Percentiles rank a stretch among this genome's conserved stretches.
These are phyloP conservation scores for Tuta absoluta DNA, from an alignment of 2,888 invertebrate genomes.

Conservation along the genomic window DNA sequence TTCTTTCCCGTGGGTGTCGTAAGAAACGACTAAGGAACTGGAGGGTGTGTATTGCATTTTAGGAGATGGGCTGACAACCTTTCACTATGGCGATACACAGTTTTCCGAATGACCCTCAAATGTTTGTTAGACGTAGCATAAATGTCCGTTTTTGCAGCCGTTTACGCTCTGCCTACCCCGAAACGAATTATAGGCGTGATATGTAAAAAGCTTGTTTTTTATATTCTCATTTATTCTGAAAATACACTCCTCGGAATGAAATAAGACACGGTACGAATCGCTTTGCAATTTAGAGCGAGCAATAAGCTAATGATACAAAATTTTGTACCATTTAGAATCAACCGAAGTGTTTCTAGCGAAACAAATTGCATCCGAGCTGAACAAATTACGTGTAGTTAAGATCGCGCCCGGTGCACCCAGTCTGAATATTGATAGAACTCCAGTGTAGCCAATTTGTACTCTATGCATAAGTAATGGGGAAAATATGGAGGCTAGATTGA, in stretches of 20 bases:
- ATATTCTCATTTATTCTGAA: not conserved
- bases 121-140: too few species aligned
- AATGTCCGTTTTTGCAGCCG: too few species aligned
- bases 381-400: conserved; percentile 30
- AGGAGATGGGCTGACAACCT: too few species aligned
- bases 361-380: conserved; percentile 22
- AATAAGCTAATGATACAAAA: conserved; percentile 22
- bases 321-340: conserved; percentile 21
- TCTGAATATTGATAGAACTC: conserved; percentile 73
- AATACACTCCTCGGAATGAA: not conserved
- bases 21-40: too few species aligned
- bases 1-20: too few species aligned
- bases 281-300: not conserved
- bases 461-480: conserved; percentile 79
- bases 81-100: too few species aligned
- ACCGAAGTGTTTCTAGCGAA: conserved; percentile 18
- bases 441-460: conserved; percentile 74
- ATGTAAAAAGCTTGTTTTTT: not conserved
- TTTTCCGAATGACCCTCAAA: too few species aligned
- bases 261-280: not conserved
- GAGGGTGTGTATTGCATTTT: too few species aligned
- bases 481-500: conserved; percentile 69
- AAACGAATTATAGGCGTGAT: too few species aligned
- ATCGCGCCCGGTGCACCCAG: conserved; percentile 48
- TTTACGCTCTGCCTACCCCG: too few species aligned